Conservation (phyloP, 2,888 invertebrate species). For the Brachylomia viminalis region DNA sequence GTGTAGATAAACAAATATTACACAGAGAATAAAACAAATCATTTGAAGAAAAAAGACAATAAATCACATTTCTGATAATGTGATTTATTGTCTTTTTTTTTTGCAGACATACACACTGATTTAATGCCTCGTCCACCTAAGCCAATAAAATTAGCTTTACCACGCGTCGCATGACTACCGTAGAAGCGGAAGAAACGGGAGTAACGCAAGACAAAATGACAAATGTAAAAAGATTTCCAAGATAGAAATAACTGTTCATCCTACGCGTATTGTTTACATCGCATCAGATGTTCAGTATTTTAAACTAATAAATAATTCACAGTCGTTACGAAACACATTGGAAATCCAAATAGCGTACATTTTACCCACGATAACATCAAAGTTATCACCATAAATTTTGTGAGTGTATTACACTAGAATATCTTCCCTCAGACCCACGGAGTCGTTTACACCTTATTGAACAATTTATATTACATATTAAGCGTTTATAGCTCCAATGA, state of each 20-base stretch:
- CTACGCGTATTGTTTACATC: not conserved
- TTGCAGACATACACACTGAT: not conserved
- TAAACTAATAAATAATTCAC: slow-evolving; percentile 12
- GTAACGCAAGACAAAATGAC: not conserved
- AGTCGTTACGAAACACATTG: slow-evolving; percentile 12
- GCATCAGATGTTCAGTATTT: not conserved
- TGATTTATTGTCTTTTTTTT: too few relatives aligned
- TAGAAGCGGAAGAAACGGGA: not conserved
- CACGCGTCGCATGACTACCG: not conserved
- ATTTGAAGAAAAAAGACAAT: too few relatives aligned
- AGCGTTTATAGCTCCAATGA: slow-evolving; percentile 44
- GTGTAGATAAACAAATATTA: too few relatives aligned
- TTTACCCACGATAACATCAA: slow-evolving; percentile 36
- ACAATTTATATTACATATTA: slow-evolving; percentile 52
- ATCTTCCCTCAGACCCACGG: slow-evolving; percentile 22
- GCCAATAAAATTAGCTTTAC: not conserved
- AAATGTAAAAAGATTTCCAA: not conserved
- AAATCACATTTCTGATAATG: not conserved
- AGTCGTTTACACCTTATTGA: slow-evolving; percentile 56
- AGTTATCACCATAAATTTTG: slow-evolving; percentile 53
- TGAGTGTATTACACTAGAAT: slow-evolving; percentile 46
- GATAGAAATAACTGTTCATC: not conserved
- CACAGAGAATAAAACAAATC: not conserved
- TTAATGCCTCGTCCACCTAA: not conserved
- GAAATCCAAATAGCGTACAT: slow-evolving; percentile 33